Conservation (phyloP, 2,888 invertebrate genomes). For the Philereme vetulata region DNA sequence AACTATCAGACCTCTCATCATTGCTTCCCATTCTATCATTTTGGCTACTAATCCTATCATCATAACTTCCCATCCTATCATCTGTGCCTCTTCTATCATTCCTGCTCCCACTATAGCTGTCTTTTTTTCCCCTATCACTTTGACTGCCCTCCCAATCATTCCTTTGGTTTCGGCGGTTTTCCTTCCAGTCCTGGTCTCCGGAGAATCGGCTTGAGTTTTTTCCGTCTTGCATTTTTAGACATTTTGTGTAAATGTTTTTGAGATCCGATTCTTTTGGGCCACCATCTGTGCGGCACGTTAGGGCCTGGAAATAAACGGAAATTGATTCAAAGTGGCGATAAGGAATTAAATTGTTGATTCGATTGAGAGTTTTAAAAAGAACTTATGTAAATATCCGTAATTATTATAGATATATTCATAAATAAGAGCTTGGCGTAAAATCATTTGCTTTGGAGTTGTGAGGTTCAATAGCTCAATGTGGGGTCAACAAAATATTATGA, state of each 20-base stretch:
- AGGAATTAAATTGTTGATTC: no score
- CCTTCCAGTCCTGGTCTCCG: conserved; percentile 59
- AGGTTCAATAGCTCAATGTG: no score
- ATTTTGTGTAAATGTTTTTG: conserved; percentile 82
- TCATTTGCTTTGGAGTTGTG: no score
- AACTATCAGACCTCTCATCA: conserved; percentile 41
- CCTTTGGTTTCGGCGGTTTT: conserved; percentile 51
- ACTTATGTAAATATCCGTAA: no score
- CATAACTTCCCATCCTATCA: conserved; percentile 39
- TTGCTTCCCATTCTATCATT: conserved; percentile 36
- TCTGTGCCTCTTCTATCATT: conserved; percentile 44
- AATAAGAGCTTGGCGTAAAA: no score
- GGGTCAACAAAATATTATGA: no score
- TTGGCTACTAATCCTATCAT: conserved; percentile 39
- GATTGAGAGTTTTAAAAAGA: no score
- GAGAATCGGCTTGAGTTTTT: conserved; percentile 53
- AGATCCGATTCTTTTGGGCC: conserved; percentile 84
- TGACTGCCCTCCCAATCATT: conserved; percentile 48
- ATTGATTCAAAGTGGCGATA: background rate
- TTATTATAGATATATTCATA: no score
- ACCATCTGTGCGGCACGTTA: conserved; percentile 85
- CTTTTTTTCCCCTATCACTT: conserved; percentile 41
- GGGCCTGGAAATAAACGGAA: conserved; percentile 55
- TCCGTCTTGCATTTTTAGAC: conserved; percentile 75
- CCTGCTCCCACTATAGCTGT: conserved; percentile 43